Base-by-base conservation (phyloP, 2,797 vertebrate genomes). In the Poliocrania exsul region DNA sequence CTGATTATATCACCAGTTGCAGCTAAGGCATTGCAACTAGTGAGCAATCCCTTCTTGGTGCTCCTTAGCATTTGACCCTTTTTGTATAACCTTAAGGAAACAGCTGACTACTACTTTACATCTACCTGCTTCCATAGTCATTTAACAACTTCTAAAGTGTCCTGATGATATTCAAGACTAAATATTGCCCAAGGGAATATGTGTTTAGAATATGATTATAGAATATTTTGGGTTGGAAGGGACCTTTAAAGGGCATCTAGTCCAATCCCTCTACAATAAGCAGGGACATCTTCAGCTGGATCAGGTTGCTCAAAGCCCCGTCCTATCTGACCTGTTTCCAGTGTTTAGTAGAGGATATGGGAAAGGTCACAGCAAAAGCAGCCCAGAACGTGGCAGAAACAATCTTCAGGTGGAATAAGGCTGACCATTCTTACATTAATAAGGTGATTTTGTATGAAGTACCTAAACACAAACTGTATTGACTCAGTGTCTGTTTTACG, bases 391-490 rank as follows among this genome's bases (percentile, higher is more conserved):
- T 1, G 0, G 11, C 23, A 71, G 21, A 38, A 60, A 23, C 4
- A 75, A 49, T 13, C 11, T 71, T 74, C 57, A 64, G 35, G 6
- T 16, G 56, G 19, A 71, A 58, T n/a, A 47, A 10, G 0, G 16
- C 15, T 74, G n/a, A 51, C 2, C 10, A 24, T 66, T 58, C 35
- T 74, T 91, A 24, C 6, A 11, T 14, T 71, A 74, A 38, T 53
- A 18, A 3, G 31, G 11, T 33, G 0, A 0, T 26, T 70, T 50
- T 57, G 5, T 23, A 49, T 29, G 5, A 74, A 81, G 31, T 8
- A 44, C 14, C 20, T 65, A 47, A 71, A 47, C 19, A 53, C 6
- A 75, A 74, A 16, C 1, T 62, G 8, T 44, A 23, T 26, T 74
- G 24, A 54, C 17, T 67, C 28, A 26, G 7, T 21, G 29, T 13